These are phyloP conservation scores for Carassius auratus DNA, from an alignment of 2,113 vertebrate species.

Conservation along the genomic window DNA sequence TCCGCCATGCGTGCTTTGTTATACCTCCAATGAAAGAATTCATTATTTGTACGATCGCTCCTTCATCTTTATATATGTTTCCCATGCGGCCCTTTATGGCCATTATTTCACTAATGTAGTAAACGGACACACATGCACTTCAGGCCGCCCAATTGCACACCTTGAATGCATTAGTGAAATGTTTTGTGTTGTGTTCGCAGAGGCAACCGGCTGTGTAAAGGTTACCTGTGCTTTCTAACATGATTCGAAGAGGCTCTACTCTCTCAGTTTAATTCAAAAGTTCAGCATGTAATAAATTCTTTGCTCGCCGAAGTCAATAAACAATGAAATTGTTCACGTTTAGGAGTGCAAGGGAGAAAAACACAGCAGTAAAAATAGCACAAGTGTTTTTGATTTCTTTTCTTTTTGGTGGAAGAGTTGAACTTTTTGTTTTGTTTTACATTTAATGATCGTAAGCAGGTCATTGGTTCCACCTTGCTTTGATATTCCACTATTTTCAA, in stretches of 20 bases:
- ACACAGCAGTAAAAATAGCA: slow-evolving; percentile 50
- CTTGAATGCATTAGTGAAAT: slow-evolving; percentile 56
- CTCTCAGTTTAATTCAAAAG: slow-evolving; percentile 27
- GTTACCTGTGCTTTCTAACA: slow-evolving; percentile 37
- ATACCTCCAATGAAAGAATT: slow-evolving; percentile 57
- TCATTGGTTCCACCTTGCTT: not conserved
- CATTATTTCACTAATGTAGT: slow-evolving; percentile 57
- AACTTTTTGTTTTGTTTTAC: not conserved
- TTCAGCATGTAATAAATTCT: slow-evolving; percentile 31
- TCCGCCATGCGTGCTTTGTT: slow-evolving; percentile 48
- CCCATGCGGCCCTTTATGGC: slow-evolving; percentile 56
- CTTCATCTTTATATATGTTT: slow-evolving; percentile 58
- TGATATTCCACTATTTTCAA: slow-evolving; percentile 9
- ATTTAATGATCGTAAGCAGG: not conserved
- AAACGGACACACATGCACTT: slow-evolving; percentile 54
- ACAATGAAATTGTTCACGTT: slow-evolving; percentile 43
- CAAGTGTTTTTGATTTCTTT: not conserved
- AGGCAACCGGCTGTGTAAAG: slow-evolving; percentile 46
- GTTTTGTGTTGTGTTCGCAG: slow-evolving; percentile 44
- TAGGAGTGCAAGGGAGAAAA: slow-evolving; percentile 39
- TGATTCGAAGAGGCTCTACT: slow-evolving; percentile 8
- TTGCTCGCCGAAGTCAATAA: slow-evolving; percentile 45
- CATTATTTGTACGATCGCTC: slow-evolving; percentile 47
- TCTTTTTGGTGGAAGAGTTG: slow-evolving; percentile 22
- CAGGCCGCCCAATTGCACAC: slow-evolving; percentile 53